Evolutionary conservation across 2,113 vertebrate genomes (phyloP), one percentile per base, ranked within the genome.

Genomic region (Galbula dea): DNA sequence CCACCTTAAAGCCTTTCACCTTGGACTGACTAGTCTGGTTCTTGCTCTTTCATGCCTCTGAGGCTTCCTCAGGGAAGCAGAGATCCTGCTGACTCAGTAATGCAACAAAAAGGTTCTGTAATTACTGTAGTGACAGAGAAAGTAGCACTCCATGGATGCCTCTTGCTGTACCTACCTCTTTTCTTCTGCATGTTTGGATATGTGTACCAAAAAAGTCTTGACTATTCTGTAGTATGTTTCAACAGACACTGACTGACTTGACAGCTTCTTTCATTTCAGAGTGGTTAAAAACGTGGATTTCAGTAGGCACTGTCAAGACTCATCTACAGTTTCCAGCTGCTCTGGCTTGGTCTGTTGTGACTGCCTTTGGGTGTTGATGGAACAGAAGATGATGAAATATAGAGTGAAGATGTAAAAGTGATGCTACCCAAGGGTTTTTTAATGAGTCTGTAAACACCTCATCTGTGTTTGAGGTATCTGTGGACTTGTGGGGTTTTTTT

Each of bases 41-140:
- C 67, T 90, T 95, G 96, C 73, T 82, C 86, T 90, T 92, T 80
- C 0, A 1, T 88, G 72, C 55, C 91, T 87, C 57, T 83, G 68
- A 96, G 93, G 93, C 72, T 24, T 91, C 59, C 37, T 27, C 48
- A 68, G 65, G 59, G 21, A 83, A 71, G 63, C 29, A 67, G 62
- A 83, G 79, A 63, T 91, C 67, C 67, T 90, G 82, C 82, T 95
- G 96, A 95, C 85, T 96, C 79, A 91, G 67, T 58, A 51, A 9
- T 63, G 75, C 55, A 86, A 76, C 29, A 46, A 74, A 94, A 94
- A 59, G 75, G 21, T 51, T 91, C 78, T 80, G 20, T 85, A 80
- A 83, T 74, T 89, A 82, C 63, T 45, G 37, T 73, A 57, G 54
- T 26, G 71, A 66, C 6, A 21, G 63, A 81, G 34, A 37, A 36